These are phyloP conservation scores for Eupithecia subumbrata DNA, from an alignment of 2,888 invertebrate genomes.

Conservation along the genomic window DNA sequence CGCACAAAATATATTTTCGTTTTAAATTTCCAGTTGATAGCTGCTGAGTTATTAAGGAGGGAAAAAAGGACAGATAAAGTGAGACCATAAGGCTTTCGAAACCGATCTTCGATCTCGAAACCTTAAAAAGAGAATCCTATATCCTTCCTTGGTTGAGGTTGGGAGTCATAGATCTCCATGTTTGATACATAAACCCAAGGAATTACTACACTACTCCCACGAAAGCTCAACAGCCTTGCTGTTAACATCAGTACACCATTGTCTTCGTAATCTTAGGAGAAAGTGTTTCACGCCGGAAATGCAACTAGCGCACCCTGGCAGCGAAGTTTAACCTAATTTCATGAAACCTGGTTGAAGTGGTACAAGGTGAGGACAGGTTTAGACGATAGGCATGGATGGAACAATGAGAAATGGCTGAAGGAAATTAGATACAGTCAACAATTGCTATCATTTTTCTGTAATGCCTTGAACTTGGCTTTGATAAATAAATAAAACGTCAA, in stretches of 20 bases:
- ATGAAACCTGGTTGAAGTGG: constrained; percentile 56
- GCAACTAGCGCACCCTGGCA: constrained; percentile 45
- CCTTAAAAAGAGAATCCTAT: no score
- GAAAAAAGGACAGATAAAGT: no score
- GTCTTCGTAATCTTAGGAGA: constrained; percentile 45
- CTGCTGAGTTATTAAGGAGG: no score
- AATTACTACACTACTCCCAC: not conserved
- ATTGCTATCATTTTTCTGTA: not conserved
- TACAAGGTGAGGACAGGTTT: constrained; percentile 48
- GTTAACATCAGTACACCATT: not conserved
- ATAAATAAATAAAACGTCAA: no score
- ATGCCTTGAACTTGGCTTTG: not conserved
- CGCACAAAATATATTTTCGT: no score
- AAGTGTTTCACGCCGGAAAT: constrained; percentile 38
- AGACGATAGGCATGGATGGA: constrained; percentile 15
- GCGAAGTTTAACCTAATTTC: constrained; percentile 72
- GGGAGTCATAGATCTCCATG: not conserved
- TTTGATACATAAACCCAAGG: not conserved
- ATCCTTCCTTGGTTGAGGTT: no score
- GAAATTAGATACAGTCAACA: constrained; percentile 18
- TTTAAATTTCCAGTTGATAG: no score
- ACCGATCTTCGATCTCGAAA: no score
- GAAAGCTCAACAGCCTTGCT: not conserved
- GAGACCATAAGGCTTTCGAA: no score
- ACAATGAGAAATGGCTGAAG: constrained; percentile 10